These are phyloP conservation scores for Cistogaster globosa DNA, from an alignment of 2,888 invertebrate genomes.

Conservation along the genomic window DNA sequence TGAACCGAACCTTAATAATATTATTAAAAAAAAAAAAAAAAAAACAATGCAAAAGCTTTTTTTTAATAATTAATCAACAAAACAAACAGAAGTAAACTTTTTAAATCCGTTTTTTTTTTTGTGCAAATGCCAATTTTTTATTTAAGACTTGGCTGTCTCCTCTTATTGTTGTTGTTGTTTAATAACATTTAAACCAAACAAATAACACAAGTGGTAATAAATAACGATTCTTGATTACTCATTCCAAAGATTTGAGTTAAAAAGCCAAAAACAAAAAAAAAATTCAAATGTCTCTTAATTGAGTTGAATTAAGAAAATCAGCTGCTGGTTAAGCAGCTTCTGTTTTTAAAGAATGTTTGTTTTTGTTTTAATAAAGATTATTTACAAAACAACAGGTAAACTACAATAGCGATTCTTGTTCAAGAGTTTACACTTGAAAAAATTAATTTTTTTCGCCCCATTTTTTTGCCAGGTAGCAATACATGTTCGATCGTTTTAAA, in stretches of 20 bases:
- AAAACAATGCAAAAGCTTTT: conserved; percentile 24
- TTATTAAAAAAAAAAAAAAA: conserved; percentile 40
- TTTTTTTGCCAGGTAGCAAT: no score
- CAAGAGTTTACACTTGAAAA: no score
- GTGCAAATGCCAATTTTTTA: conserved; percentile 54
- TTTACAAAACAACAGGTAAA: no score
- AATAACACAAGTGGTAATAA: background rate
- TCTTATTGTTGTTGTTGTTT: background rate
- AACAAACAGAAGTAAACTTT: conserved; percentile 15
- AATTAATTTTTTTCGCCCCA: no score
- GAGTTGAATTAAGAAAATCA: conserved; percentile 56
- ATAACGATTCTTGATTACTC: conserved; percentile 54
- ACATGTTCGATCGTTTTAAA: no score
- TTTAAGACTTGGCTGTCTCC: background rate
- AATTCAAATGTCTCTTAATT: conserved; percentile 15
- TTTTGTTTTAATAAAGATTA: background rate
- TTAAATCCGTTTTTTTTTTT: conserved; percentile 21
- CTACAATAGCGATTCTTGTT: no score
- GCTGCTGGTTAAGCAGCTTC: conserved; percentile 61
- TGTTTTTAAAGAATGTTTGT: conserved; percentile 21
- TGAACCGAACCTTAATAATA: conserved; percentile 52
- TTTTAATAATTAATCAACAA: conserved; percentile 16
- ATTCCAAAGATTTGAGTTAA: conserved; percentile 18
- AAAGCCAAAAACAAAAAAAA: conserved; percentile 9
- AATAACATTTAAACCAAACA: background rate